A percentile compares a stretch with the other conserved stretches of the same genome.
These are phyloP conservation scores for Oreochromis mossambicus DNA, from an alignment of 2,797 vertebrate genomes.

Conservation along the genomic window DNA sequence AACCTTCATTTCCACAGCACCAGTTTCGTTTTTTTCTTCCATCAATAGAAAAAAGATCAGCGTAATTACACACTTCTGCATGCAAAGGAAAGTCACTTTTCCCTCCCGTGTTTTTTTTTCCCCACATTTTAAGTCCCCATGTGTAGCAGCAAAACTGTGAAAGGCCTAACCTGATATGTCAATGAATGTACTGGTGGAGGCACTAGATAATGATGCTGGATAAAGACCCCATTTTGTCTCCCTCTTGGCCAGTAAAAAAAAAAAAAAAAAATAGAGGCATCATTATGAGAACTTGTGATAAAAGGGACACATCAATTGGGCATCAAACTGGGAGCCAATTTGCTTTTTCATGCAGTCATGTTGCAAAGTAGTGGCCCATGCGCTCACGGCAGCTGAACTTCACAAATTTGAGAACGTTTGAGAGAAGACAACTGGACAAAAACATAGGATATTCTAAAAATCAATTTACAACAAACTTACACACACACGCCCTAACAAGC, in stretches of 20 bases:
- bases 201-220: constrained; percentile 70
- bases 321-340: neutral
- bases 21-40: constrained; percentile 57
- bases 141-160: constrained; percentile 78
- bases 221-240: constrained; percentile 38
- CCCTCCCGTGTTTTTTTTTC: neutral
- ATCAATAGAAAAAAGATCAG: constrained; percentile 65
- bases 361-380: neutral
- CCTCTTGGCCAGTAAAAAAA: constrained; percentile 47
- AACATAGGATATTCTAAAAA: constrained; percentile 46
- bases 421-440: constrained; percentile 29
- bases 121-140: constrained; percentile 22
- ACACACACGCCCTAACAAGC: constrained; percentile 57
- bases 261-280: constrained; percentile 15
- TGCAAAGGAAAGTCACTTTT: constrained; percentile 74
- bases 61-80: constrained; percentile 76
- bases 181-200: constrained; percentile 75
- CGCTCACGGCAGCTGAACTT: constrained; percentile 22
- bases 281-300: constrained; percentile 10
- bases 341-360: neutral
- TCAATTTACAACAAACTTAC: constrained; percentile 43
- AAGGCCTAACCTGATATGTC: constrained; percentile 79
- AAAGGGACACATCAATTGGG: constrained; percentile 1
- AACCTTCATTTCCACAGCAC: constrained; percentile 73
- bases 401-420: neutral